Base-by-base conservation (phyloP, 1,140 invertebrate genomes). In the Eumaeus atala region DNA sequence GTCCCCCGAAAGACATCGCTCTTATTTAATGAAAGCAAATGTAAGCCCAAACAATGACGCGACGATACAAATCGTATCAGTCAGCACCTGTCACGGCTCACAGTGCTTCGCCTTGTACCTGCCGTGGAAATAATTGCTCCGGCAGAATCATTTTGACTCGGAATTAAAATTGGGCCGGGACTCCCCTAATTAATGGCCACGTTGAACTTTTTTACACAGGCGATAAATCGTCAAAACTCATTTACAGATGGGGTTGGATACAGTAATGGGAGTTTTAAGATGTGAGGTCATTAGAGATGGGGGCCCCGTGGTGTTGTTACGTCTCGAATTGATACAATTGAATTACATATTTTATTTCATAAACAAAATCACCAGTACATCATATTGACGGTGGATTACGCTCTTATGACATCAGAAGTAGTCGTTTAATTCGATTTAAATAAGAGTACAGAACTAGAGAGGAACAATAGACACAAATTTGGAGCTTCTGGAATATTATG, bases 51-150 rank as follows among this genome's bases (percentile, higher is more conserved):
- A 52, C 51, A 52, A 42, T 52, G 51, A 42, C 51, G 16, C 11
- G 12, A 40, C 21, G 36, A 10, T 33, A 28, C 3, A 49, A 38
- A 14, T 51, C 53, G 64, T 67, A 56, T 51, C 59, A 57, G 48
- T 44, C 60, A 35, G 56, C 52, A 55, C 37, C 62, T 64, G 59
- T 55, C 62, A 62, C 65, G 51, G n/a, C n/a, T n/a, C n/a, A 49
- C 28, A 50, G 50, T 50, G 21, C 50, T 11, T 37, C 35, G 34
- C 48, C 48, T 49, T 33, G 48, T 34, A 53, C 51, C 38, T 44
- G 14, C 51, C 51, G 51, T 52, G 51, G 40, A 53, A 53, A 53
- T 53, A 53, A 53, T 53, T 42, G 51, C 37, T 53, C 51, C 37
- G 6, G 2, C 21, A 53, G 40, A 38, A 38, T 21, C 37, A 53